Evolutionary conservation across 1,140 invertebrate species (phyloP).

Genomic region (Ceratoteleas bidentatus): DNA sequence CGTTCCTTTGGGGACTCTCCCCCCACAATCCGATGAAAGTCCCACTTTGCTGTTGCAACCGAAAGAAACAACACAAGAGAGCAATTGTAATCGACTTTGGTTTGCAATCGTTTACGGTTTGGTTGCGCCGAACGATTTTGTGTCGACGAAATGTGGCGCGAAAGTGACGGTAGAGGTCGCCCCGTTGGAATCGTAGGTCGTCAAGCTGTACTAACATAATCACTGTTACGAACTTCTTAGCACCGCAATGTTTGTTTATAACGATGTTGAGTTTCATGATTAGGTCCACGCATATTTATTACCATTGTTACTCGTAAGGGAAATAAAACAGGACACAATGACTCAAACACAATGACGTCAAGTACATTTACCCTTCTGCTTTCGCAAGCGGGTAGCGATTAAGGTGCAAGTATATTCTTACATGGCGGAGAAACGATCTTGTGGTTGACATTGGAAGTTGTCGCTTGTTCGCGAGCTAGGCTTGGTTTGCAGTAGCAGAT

Average conservation of each 20-base stretch:
- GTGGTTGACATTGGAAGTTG: no score
- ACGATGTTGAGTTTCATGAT: constrained; percentile 54
- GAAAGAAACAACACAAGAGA: no score
- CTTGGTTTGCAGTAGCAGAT: no score
- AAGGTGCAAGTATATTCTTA: constrained; percentile 32
- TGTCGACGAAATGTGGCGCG: neutral
- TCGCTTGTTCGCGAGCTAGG: no score
- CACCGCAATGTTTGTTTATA: constrained; percentile 54
- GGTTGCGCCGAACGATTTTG: no score
- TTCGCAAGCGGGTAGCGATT: constrained; percentile 34
- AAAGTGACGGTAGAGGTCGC: neutral
- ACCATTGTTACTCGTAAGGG: constrained; percentile 47
- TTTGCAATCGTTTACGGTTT: no score
- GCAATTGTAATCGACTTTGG: no score
- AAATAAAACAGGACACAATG: constrained; percentile 28
- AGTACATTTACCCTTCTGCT: constrained; percentile 43
- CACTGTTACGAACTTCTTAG: constrained; percentile 59
- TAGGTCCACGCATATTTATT: constrained; percentile 55
- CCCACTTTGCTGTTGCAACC: no score
- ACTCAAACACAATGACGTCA: constrained; percentile 8
- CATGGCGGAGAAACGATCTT: neutral
- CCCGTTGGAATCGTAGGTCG: constrained; percentile 44
- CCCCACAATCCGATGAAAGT: no score
- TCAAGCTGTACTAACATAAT: constrained; percentile 51
- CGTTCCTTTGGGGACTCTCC: no score